Base-by-base conservation (phyloP, 2,888 invertebrate species). In the Pachymerium ferrugineum region DNA sequence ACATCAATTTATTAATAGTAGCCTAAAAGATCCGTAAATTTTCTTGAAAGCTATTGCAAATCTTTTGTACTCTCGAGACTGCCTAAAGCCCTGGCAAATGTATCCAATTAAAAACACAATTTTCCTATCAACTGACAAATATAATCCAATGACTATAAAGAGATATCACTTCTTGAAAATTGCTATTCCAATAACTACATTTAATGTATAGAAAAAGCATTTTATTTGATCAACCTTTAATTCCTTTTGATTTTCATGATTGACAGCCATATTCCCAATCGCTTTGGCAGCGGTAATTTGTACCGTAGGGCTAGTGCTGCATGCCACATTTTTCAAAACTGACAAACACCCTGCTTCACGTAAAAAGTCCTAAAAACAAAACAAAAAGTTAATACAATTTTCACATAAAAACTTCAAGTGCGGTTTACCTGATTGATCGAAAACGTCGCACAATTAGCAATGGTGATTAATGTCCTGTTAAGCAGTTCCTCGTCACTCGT, bases 221-320 rank as follows among this genome's bases (percentile, higher is more conserved):
- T n/a, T n/a, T n/a, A n/a, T 16, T 14, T 8, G 28, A 54, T 54
- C 16, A 4, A 85, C 86, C 83, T 85, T 84, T 77, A 86, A 80
- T 78, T 85, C 83, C 76, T 81, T 80, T 76, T 85, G 84, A 79
- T 85, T 86, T 76, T 84, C 83, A 76, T 83, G 83, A 78, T 85
- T 86, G 22, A 85, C 80, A 22, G 86, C 83, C 76, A 87, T 80
- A 79, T 86, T 87, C 74, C 84, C 85, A 62, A 86, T 79, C 29
- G 85, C 84, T 75, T 83, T 83, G 19, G 84, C 82, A 5, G 84
- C 82, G 14, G 85, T 83, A 35, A 83, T 79, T 74, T 83, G 80
- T 33, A 84, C 80, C 38, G 82, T 79, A 75, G 80, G 80, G 77
- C 81, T 82, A 14, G 81, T 81, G 77, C 82, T 81, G 70, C 79